phyloP scores from a whole-genome alignment of 2,888 invertebrate genomes.

The Drosophila acutilabella region DNA sequence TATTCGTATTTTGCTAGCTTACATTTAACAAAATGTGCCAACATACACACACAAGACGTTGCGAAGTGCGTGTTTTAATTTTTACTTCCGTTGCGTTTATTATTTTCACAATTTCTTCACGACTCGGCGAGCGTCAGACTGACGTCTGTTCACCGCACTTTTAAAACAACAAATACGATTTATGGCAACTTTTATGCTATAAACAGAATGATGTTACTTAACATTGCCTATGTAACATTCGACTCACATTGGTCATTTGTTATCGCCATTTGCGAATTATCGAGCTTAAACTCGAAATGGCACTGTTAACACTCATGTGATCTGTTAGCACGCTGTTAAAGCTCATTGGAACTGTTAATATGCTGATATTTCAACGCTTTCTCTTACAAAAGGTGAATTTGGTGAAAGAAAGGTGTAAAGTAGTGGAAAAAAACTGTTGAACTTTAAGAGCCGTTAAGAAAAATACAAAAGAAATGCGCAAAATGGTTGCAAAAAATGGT shows the following conservation, averaged over 20 bases:
- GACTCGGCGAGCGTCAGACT: conserved; percentile 41
- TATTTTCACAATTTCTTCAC: conserved; percentile 60
- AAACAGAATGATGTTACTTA: conserved; percentile 39
- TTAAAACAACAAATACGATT: conserved; percentile 63
- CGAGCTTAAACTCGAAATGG: conserved; percentile 45
- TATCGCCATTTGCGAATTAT: conserved; percentile 30
- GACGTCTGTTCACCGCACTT: conserved; percentile 64
- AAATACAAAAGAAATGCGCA: conserved; percentile 6
- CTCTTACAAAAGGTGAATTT: conserved; percentile 11
- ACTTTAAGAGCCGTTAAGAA: not conserved
- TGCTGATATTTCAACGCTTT: conserved; percentile 5
- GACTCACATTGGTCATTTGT: conserved; percentile 7
- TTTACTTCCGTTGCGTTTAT: conserved; percentile 32
- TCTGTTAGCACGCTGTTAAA: conserved; percentile 16
- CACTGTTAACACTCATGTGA: conserved; percentile 14
- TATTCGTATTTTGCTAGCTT: conserved; percentile 46
- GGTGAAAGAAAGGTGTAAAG: not conserved
- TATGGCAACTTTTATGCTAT: conserved; percentile 44
- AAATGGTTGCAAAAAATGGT: conserved; percentile 18
- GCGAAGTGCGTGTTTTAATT: conserved; percentile 38
- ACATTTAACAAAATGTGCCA: conserved; percentile 24
- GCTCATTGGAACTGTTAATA: conserved; percentile 25
- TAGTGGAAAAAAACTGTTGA: not conserved
- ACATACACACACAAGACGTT: conserved; percentile 6
- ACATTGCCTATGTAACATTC: conserved; percentile 27